Evolutionary conservation across 1,140 invertebrate species (phyloP).

Genomic region (Zaprionus lachaisei): DNA sequence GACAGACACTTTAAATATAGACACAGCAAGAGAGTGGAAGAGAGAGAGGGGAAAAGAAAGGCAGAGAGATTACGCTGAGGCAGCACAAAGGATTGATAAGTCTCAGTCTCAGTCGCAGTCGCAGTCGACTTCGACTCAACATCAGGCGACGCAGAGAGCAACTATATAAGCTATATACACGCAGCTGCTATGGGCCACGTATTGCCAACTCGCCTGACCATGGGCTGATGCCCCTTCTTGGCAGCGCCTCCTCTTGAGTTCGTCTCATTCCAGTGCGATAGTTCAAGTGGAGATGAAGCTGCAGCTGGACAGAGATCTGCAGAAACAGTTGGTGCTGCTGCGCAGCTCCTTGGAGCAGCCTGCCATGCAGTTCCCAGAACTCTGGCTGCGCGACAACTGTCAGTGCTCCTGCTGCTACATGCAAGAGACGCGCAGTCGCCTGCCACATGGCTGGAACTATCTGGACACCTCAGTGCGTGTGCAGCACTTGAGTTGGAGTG

Average conservation of each 20-base stretch:
- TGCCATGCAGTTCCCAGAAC: slow-evolving; percentile 86
- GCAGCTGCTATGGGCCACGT: slow-evolving; percentile 35
- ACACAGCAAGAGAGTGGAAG: slow-evolving; percentile 6
- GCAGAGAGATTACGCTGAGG: slow-evolving; percentile 32
- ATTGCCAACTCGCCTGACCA: slow-evolving; percentile 6
- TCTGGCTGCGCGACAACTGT: slow-evolving; percentile 90
- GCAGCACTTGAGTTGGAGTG: slow-evolving; percentile 46
- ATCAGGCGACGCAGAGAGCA: slow-evolving; percentile 35
- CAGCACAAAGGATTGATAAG: slow-evolving; percentile 75
- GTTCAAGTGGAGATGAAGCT: slow-evolving; percentile 8
- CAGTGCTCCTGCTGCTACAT: slow-evolving; percentile 88
- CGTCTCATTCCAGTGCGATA: slow-evolving; percentile 7
- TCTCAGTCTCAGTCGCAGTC: slow-evolving; percentile 44
- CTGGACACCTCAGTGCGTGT: slow-evolving; percentile 62
- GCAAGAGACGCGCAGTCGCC: slow-evolving; percentile 86
- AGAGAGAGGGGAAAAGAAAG: background rate
- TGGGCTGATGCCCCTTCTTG: slow-evolving; percentile 17
- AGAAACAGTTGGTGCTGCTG: slow-evolving; percentile 45
- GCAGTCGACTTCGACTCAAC: slow-evolving; percentile 24
- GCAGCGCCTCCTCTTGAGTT: background rate
- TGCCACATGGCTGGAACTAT: slow-evolving; percentile 74
- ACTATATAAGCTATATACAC: slow-evolving; percentile 11
- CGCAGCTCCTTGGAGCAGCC: slow-evolving; percentile 32
- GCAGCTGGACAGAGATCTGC: slow-evolving; percentile 31
- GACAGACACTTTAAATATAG: slow-evolving; percentile 29